phyloP scores from a whole-genome alignment of 2,113 vertebrate genomes.

The Psettodes erumei region DNA sequence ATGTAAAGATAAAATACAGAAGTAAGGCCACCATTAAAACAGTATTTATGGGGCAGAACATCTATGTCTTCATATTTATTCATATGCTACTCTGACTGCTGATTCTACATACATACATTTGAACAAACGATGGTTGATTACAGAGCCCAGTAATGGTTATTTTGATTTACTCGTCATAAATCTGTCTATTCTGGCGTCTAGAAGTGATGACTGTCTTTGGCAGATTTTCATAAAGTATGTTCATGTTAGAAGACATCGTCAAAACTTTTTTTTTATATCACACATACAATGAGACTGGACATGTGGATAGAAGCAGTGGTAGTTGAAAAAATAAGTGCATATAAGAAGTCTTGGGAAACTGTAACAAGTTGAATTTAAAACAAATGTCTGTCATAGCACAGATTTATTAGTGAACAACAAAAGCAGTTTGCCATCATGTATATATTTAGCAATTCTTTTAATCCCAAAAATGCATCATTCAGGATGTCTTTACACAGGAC shows the following conservation, averaged over 20 bases:
- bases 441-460: conserved; percentile 14
- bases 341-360: not conserved
- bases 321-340: conserved; percentile 2
- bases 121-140: conserved; percentile 21
- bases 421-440: conserved; percentile 19
- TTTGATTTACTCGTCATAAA: not conserved
- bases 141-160: not conserved
- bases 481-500: conserved; percentile 9
- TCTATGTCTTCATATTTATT: not conserved
- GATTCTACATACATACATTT: conserved; percentile 26
- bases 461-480: conserved; percentile 27
- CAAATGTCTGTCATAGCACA: not conserved
- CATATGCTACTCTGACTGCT: not conserved
- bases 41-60: not conserved
- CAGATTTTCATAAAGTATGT: conserved; percentile 20
- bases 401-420: not conserved
- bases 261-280: conserved; percentile 5
- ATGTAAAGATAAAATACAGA: conserved; percentile 21
- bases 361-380: conserved; percentile 9
- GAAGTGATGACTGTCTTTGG: conserved; percentile 24
- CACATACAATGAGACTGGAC: conserved; percentile 17
- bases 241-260: conserved; percentile 2
- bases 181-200: conserved; percentile 11
- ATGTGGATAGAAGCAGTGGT: conserved; percentile 12
- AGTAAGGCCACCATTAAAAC: conserved; percentile 10